These are phyloP conservation scores for Nezara viridula DNA, from an alignment of 2,888 invertebrate genomes.

Conservation along the genomic window DNA sequence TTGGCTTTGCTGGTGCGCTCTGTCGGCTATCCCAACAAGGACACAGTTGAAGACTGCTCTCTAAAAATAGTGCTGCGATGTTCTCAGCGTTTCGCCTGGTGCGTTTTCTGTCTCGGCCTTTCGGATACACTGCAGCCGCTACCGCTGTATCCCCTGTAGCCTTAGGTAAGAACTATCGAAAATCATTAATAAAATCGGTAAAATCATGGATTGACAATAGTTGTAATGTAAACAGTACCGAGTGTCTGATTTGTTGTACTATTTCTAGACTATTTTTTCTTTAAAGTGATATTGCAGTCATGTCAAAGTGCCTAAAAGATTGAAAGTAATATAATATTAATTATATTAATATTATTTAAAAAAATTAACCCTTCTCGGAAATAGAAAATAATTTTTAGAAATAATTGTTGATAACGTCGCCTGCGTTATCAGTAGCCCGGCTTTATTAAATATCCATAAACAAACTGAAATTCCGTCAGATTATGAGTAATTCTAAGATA, in stretches of 20 bases:
- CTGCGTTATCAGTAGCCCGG: not conserved
- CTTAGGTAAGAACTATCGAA: not conserved
- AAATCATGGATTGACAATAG: not conserved
- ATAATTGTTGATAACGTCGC: not conserved
- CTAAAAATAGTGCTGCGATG: slow-evolving; percentile 30
- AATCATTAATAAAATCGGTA: not conserved
- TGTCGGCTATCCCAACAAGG: not conserved
- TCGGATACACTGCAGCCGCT: slow-evolving; percentile 21
- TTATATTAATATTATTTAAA: too few species aligned
- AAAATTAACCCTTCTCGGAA: too few species aligned
- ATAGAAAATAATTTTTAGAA: too few species aligned
- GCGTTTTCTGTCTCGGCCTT: not conserved
- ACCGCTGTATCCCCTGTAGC: not conserved
- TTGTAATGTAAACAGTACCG: not conserved
- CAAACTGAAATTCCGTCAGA: not conserved
- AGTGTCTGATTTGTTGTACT: not conserved
- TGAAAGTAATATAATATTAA: too few species aligned
- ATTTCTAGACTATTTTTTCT: not conserved
- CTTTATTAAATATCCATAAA: not conserved
- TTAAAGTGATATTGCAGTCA: too few species aligned
- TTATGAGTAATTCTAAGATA: not conserved
- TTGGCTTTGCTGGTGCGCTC: slow-evolving; percentile 8
- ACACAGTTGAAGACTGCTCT: not conserved
- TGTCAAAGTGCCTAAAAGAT: too few species aligned
- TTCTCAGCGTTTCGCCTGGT: not conserved